A percentile compares a stretch with the other conserved stretches of the same genome.
phyloP scores from a whole-genome alignment of 92 coral and sea anemone species.

The Parazoanthus swiftii region DNA sequence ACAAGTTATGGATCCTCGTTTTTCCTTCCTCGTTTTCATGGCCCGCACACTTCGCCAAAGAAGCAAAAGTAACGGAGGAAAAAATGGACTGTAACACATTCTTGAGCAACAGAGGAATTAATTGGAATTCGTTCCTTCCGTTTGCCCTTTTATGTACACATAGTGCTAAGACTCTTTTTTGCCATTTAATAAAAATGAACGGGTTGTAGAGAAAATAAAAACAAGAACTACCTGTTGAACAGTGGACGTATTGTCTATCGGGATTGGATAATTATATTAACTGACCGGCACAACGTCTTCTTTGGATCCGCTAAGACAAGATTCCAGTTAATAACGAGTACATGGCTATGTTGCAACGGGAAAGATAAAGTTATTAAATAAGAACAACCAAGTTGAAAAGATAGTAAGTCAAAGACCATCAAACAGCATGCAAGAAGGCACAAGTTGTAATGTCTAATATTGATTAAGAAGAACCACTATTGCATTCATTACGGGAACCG shows the following conservation, averaged over 20 bases:
- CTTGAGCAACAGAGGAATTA: too few relatives aligned
- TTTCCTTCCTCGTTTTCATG: too few relatives aligned
- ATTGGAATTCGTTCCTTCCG: too few relatives aligned
- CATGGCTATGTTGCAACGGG: neutral
- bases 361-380: too few relatives aligned
- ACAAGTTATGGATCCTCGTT: too few relatives aligned
- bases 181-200: neutral
- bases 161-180: neutral
- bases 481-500: neutral
- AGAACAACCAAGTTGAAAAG: neutral
- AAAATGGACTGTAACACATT: too few relatives aligned
- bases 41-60: too few relatives aligned
- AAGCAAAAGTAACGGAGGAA: too few relatives aligned
- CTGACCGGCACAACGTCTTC: neutral
- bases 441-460: too few relatives aligned
- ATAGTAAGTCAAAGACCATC: neutral
- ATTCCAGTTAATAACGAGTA: neutral
- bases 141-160: too few relatives aligned
- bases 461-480: too few relatives aligned
- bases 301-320: neutral
- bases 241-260: neutral
- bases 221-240: slow-evolving; percentile 1
- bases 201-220: neutral
- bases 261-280: neutral
- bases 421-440: too few relatives aligned